phyloP scores from a whole-genome alignment of 2,113 vertebrate genomes.

The Empidonax alnorum region DNA sequence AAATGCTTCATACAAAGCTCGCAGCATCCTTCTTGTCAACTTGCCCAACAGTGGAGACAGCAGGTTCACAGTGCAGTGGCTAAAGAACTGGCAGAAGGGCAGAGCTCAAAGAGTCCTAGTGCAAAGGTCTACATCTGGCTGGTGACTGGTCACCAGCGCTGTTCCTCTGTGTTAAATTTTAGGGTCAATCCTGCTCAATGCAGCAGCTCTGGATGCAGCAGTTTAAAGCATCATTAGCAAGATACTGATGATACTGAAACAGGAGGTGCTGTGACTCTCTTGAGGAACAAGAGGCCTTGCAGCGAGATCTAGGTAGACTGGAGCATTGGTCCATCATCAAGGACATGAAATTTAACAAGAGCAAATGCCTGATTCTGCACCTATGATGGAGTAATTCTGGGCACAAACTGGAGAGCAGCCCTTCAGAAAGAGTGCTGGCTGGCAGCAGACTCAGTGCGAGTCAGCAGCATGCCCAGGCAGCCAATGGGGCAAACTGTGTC shows the following conservation, averaged over 20 bases:
- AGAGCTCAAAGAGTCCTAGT: background rate
- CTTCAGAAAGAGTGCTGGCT: background rate
- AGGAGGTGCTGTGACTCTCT: background rate
- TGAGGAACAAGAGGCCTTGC: background rate
- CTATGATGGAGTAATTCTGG: background rate
- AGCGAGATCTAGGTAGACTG: background rate
- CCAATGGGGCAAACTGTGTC: background rate
- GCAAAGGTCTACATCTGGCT: background rate
- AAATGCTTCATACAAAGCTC: background rate
- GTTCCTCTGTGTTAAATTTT: background rate
- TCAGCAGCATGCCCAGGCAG: background rate
- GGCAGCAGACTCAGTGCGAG: background rate
- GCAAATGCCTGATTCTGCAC: background rate
- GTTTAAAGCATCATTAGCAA: background rate
- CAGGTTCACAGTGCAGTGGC: no score
- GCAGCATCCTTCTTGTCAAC: background rate
- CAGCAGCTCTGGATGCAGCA: background rate
- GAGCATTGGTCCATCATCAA: background rate
- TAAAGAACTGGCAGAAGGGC: background rate
- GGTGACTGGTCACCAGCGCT: background rate
- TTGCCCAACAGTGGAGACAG: background rate
- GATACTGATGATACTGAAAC: background rate
- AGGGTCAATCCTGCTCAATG: background rate
- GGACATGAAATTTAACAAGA: background rate
- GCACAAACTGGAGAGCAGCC: background rate